A percentile compares a stretch with the other conserved stretches of the same genome.
phyloP scores from a whole-genome alignment of 2,797 vertebrate genomes.

The Pelobates cultripes region DNA sequence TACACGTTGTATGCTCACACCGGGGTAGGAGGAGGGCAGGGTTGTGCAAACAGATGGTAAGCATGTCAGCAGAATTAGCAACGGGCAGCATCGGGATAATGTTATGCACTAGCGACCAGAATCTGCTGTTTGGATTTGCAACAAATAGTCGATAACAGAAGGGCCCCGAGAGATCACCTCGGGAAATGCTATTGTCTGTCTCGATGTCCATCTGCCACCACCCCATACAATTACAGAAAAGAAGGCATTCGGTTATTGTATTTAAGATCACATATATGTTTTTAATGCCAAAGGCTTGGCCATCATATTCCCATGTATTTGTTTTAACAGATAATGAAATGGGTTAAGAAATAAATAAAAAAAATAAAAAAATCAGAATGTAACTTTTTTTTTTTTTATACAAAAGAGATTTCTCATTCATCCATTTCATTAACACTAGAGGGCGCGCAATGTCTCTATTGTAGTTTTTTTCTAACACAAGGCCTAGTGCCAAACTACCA shows the following conservation, averaged over 20 bases:
- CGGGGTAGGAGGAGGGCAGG: background rate
- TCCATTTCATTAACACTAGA: too few species aligned
- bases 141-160: background rate
- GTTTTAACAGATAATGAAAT: background rate
- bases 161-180: background rate
- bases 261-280: background rate
- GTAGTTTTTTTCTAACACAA: too few species aligned
- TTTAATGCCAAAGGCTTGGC: background rate
- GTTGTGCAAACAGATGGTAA: conserved; percentile 8
- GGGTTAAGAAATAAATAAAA: background rate
- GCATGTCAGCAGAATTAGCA: conserved; percentile 15
- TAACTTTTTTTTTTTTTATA: too few species aligned
- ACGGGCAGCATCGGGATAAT: conserved; percentile 10
- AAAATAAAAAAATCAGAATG: background rate
- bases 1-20: too few species aligned
- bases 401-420: too few species aligned
- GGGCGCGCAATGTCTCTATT: too few species aligned
- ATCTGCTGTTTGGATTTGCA: background rate
- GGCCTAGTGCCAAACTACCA: too few species aligned
- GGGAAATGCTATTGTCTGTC: background rate
- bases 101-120: conserved; percentile 19
- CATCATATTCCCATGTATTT: background rate
- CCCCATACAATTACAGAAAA: background rate
- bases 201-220: background rate
- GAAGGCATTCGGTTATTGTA: background rate